Evolutionary conservation across 2,113 vertebrate genomes (phyloP).

Genomic region (Mastomys natalensis): DNA sequence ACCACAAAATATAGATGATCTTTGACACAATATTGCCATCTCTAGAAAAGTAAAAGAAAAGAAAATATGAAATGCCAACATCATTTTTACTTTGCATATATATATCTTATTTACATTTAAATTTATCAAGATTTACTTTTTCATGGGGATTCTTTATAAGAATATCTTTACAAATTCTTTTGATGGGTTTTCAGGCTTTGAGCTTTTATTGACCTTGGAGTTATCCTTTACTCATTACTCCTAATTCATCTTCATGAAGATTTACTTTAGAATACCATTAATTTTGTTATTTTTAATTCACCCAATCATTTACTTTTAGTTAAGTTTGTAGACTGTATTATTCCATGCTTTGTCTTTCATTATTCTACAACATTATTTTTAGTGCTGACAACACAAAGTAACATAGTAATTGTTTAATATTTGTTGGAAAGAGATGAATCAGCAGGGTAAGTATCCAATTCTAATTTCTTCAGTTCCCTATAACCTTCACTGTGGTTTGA

Average conservation of each 20-base stretch:
- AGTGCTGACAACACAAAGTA: not conserved
- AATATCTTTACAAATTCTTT: slow-evolving; percentile 16
- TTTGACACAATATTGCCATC: not conserved
- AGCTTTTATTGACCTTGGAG: slow-evolving; percentile 17
- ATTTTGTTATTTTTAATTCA: not conserved
- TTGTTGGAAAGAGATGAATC: not conserved
- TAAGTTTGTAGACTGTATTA: not conserved
- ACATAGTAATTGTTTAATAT: not conserved
- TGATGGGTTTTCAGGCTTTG: not conserved
- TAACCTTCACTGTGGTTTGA: not conserved
- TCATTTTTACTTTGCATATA: not conserved
- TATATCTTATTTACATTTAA: not conserved
- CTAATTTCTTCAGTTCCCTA: slow-evolving; percentile 6
- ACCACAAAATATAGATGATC: not conserved
- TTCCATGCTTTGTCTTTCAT: not conserved
- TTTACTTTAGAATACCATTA: not conserved
- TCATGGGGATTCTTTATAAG: not conserved
- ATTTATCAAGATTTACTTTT: not conserved
- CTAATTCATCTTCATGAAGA: not conserved
- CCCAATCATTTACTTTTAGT: not conserved
- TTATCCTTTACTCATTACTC: not conserved
- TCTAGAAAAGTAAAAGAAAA: not conserved
- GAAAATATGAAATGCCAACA: not conserved
- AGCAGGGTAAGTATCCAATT: not conserved
- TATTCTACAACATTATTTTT: not conserved